phyloP scores from a whole-genome alignment of 2,797 vertebrate genomes.

The Ctenochaetus hawaiiensis region DNA sequence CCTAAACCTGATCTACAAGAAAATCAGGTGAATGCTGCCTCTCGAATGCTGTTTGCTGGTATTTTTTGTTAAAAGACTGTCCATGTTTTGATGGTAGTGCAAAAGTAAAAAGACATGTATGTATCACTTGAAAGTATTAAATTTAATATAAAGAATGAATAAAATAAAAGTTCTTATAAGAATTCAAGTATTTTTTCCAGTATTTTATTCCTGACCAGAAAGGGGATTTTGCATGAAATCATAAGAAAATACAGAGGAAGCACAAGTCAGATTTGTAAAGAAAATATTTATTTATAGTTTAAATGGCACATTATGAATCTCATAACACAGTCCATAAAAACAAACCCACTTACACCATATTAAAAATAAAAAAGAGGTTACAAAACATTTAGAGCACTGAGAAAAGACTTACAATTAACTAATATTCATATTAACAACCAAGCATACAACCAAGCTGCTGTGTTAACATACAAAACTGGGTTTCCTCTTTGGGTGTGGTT shows the following conservation, averaged over 20 bases:
- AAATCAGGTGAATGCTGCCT: constrained; percentile 46
- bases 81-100: constrained; percentile 3
- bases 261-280: constrained; percentile 59
- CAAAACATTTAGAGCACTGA: neutral
- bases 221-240: neutral
- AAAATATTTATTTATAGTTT: constrained; percentile 79
- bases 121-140: neutral
- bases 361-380: constrained; percentile 19
- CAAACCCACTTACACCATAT: constrained; percentile 19
- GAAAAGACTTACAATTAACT: constrained; percentile 12
- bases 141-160: neutral
- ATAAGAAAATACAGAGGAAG: constrained; percentile 24
- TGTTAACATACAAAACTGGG: constrained; percentile 13
- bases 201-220: neutral
- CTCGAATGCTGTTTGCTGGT: constrained; percentile 6
- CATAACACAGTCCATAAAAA: constrained; percentile 34
- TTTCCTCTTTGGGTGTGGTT: constrained; percentile 48
- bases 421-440: constrained; percentile 23
- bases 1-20: constrained; percentile 78
- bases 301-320: constrained; percentile 32
- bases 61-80: constrained; percentile 16
- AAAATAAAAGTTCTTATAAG: neutral
- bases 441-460: constrained; percentile 15
- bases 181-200: neutral
- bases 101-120: neutral